A percentile compares a stretch with the other conserved stretches of the same genome.
These are phyloP conservation scores for Diloba caeruleocephala DNA, from an alignment of 2,888 invertebrate species.

Conservation along the genomic window DNA sequence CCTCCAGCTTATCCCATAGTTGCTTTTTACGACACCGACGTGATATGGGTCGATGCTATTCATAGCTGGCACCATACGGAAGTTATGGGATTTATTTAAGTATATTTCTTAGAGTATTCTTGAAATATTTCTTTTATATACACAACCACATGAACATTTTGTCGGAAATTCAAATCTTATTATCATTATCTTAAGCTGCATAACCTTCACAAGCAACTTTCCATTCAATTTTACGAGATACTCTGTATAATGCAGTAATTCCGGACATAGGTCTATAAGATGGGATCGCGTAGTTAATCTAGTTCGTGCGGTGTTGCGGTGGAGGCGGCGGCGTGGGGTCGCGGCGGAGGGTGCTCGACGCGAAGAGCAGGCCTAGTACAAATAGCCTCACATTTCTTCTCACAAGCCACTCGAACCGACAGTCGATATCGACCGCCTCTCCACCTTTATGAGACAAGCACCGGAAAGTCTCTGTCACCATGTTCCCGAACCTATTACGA, in stretches of 20 bases:
- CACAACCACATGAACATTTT: too few relatives aligned
- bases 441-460: conserved; percentile 73
- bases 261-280: conserved; percentile 61
- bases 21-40: too few relatives aligned
- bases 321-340: conserved; percentile 49
- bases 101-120: too few relatives aligned
- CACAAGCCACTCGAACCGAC: conserved; percentile 76
- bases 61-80: too few relatives aligned
- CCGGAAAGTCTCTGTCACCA: conserved; percentile 64
- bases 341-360: conserved; percentile 71
- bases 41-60: too few relatives aligned
- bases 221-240: conserved; percentile 41
- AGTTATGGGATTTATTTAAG: too few relatives aligned
- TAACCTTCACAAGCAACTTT: conserved; percentile 27
- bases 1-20: too few relatives aligned
- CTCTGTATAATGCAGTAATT: conserved; percentile 59
- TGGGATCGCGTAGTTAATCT: conserved; percentile 77
- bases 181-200: conserved; percentile 27
- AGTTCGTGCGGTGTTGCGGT: conserved; percentile 71
- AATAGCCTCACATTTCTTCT: conserved; percentile 83
- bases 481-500: conserved; percentile 46
- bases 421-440: conserved; percentile 74
- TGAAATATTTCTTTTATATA: too few relatives aligned
- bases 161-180: conserved; percentile 26
- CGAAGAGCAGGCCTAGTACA: conserved; percentile 67